Base-by-base conservation (phyloP, 1,140 invertebrate genomes). In the Holotrichia oblita region DNA sequence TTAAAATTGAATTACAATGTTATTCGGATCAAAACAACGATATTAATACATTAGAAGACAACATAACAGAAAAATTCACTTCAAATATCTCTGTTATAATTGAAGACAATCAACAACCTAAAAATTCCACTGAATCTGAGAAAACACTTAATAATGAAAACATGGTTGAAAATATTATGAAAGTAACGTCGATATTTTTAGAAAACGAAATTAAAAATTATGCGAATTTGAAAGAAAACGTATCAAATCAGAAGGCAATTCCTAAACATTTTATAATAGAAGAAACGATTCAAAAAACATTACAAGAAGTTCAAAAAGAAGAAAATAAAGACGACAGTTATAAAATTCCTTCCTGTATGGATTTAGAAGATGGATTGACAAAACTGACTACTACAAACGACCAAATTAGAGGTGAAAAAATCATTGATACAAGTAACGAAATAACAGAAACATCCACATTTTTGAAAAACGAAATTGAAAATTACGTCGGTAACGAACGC, bases 391-490 rank as follows among this genome's bases (percentile, higher is more conserved):
- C 48, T 7, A 17, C 48, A 6, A 17, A 55, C 6, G 24, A 69
- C 22, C 10, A 69, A 34, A 8, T 22, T 9, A 20, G 3, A 27
- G 22, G 3, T 69, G 61, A 9, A 9, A 22, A 69, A 34, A 69
- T 4, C 24, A 69, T 55, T 55, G 7, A 17, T 55, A 6, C 6
- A 55, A 55, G n/a, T 55, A 14, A 34, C 20, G 22, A 69, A 9
- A 69, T 69, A 22, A 8, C 8, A 4, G 72, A 34, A 74, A 78
- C 79, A 24, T 44, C 64, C 20, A 61, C 69, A 55, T 78, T 80
- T 72, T 74, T 80, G 44, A 14, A 10, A 22, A 72, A 48, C 7
- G 79, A 80, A 73, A 76, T 76, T 34, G 77, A 77, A 12, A 74
- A 78, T 77, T 78, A 79, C 40, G 55, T 55, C 8, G 14, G 48